Conservation (phyloP, 2,888 invertebrate genomes). For the Biston stratarius region DNA sequence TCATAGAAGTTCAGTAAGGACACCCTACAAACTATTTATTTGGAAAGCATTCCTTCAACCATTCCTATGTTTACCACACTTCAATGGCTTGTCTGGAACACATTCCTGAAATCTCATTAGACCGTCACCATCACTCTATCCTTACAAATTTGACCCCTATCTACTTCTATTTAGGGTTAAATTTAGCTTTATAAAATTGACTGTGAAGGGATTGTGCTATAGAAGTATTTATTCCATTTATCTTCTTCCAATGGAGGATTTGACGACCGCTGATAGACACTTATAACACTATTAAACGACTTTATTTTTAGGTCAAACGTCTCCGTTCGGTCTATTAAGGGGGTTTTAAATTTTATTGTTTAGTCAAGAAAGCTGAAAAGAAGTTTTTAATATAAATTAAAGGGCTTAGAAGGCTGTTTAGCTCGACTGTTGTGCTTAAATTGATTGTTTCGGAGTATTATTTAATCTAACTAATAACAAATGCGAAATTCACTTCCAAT, state of each 20-base stretch:
- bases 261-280: constrained; percentile 63
- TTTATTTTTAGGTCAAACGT: constrained; percentile 55
- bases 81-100: constrained; percentile 46
- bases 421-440: neutral
- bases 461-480: too few relatives aligned
- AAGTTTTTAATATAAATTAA: constrained; percentile 1
- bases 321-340: constrained; percentile 35
- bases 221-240: constrained; percentile 40
- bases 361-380: constrained; percentile 6
- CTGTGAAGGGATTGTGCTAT: constrained; percentile 35
- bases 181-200: neutral
- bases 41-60: constrained; percentile 44
- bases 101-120: constrained; percentile 45
- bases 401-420: neutral
- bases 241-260: constrained; percentile 58
- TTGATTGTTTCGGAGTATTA: neutral
- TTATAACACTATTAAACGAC: constrained; percentile 52
- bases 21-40: constrained; percentile 38
- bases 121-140: neutral
- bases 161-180: constrained; percentile 7
- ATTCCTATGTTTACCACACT: constrained; percentile 43
- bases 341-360: constrained; percentile 24
- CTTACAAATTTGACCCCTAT: constrained; percentile 27
- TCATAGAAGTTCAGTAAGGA: too few relatives aligned
- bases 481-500: too few relatives aligned